Percentiles rank a stretch among this genome's conserved stretches.
These are phyloP conservation scores for Nephotettix cincticeps DNA, from an alignment of 1,140 invertebrate species.

Conservation along the genomic window DNA sequence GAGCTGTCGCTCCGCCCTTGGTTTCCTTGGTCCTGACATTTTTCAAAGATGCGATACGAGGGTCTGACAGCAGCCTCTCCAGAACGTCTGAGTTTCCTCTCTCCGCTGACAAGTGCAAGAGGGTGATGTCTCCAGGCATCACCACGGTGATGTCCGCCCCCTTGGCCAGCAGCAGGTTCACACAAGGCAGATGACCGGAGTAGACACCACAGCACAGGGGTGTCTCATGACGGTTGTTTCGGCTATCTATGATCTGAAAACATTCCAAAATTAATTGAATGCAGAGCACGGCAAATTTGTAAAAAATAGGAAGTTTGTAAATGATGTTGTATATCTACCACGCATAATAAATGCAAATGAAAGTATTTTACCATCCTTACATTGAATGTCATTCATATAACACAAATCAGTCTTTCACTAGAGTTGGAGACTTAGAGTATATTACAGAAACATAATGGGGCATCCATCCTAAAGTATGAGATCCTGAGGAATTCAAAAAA, in stretches of 20 bases:
- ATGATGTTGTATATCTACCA: too few species aligned
- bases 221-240: constrained; percentile 52
- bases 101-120: constrained; percentile 46
- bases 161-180: constrained; percentile 50
- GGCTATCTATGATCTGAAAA: constrained; percentile 38
- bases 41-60: constrained; percentile 44
- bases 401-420: too few species aligned
- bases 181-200: constrained; percentile 48
- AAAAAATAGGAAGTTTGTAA: too few species aligned
- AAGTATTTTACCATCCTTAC: too few species aligned
- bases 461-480: too few species aligned
- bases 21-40: constrained; percentile 41
- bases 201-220: constrained; percentile 54
- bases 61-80: constrained; percentile 45
- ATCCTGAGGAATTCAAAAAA: too few species aligned
- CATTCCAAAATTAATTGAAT: too few species aligned
- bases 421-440: too few species aligned
- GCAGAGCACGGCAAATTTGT: too few species aligned
- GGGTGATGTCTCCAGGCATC: constrained; percentile 45
- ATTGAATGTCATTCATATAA: too few species aligned
- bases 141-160: constrained; percentile 47
- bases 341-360: too few species aligned
- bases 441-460: too few species aligned
- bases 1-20: constrained; percentile 54
- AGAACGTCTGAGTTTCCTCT: constrained; percentile 47